phyloP scores from a whole-genome alignment of 2,888 invertebrate species.

The Steinernema hermaphroditum region DNA sequence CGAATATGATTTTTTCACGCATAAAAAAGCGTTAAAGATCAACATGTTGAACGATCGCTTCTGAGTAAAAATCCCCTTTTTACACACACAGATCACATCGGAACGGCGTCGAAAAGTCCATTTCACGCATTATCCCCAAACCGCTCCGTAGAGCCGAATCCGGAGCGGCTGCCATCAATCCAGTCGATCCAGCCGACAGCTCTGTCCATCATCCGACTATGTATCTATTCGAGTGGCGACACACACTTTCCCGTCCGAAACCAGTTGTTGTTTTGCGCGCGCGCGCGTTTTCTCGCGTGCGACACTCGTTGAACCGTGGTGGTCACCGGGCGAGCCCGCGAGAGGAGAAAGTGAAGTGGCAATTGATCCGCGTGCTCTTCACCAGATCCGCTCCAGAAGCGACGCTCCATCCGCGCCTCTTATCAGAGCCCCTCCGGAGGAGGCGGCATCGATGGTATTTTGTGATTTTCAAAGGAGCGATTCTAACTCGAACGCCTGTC shows the following conservation, averaged over 20 bases:
- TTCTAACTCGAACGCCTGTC: neutral
- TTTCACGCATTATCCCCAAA: too few species aligned
- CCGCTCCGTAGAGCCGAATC: too few species aligned
- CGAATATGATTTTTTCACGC: too few species aligned
- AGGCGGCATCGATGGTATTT: too few species aligned
- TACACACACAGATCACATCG: too few species aligned
- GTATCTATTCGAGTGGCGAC: constrained; percentile 10
- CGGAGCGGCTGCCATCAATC: too few species aligned
- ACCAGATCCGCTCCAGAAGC: neutral
- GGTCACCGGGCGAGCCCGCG: neutral
- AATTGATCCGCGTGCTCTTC: constrained; percentile 13
- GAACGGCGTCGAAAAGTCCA: too few species aligned
- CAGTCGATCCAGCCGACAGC: neutral
- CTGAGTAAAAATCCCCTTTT: too few species aligned
- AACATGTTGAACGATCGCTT: too few species aligned
- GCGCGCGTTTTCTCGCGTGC: constrained; percentile 1
- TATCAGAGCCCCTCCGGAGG: too few species aligned
- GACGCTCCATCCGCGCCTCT: neutral
- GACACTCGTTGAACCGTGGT: constrained; percentile 25
- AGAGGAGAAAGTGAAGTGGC: constrained; percentile 17
- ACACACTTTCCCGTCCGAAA: constrained; percentile 20
- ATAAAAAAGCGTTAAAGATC: too few species aligned
- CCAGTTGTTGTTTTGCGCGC: constrained; percentile 27
- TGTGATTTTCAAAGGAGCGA: neutral
- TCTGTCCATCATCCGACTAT: constrained; percentile 7